phyloP scores from a whole-genome alignment of 2,797 vertebrate genomes.

The Sebastes taczanowskii region DNA sequence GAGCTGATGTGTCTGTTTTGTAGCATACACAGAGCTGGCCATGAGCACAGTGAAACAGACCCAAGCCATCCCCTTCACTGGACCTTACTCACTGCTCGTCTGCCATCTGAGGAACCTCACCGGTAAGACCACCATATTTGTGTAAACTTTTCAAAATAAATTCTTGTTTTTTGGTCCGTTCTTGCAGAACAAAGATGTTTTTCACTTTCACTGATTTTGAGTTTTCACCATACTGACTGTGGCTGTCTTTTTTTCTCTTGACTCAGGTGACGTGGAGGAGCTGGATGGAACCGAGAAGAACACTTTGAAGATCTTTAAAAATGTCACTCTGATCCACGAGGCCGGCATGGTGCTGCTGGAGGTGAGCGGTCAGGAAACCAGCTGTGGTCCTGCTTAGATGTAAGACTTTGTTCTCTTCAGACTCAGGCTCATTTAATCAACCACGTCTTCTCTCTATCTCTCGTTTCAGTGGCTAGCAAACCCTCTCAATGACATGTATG shows the following conservation, averaged over 20 bases:
- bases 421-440: not conserved
- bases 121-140: constrained; percentile 70
- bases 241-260: not conserved
- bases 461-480: constrained; percentile 89
- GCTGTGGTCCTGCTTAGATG: not conserved
- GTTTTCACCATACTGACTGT: not conserved
- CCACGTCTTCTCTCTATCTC: not conserved
- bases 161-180: not conserved
- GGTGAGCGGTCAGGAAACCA: constrained; percentile 69
- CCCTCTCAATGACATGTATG: constrained; percentile 94
- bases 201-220: not conserved
- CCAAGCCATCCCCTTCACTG: constrained; percentile 93
- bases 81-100: constrained; percentile 90
- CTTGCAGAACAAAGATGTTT: not conserved
- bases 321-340: constrained; percentile 88
- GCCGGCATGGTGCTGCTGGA: constrained; percentile 89
- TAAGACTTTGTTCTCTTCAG: not conserved
- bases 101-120: constrained; percentile 93
- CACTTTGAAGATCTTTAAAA: constrained; percentile 89
- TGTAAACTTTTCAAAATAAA: not conserved
- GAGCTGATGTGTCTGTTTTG: constrained; percentile 3
- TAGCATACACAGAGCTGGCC: constrained; percentile 94
- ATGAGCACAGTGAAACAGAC: constrained; percentile 98
- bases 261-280: constrained; percentile 90
- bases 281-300: constrained; percentile 90